Evolutionary conservation across 2,888 invertebrate genomes (phyloP), one percentile per base, ranked within the genome.

Genomic region (Andrena marginata): DNA sequence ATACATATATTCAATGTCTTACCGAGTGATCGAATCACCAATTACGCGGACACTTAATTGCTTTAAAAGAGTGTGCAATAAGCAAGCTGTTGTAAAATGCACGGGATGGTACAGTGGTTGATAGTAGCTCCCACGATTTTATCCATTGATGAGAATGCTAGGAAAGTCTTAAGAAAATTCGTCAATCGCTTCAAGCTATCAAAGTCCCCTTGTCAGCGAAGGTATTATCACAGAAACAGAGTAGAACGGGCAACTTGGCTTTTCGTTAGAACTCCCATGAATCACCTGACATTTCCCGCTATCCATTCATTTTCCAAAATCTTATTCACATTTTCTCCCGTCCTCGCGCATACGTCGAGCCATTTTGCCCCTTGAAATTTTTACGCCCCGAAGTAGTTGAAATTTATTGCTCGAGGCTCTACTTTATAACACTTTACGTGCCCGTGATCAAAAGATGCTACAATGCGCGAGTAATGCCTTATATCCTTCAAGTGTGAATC

Each of bases 321-420:
- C 64, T 64, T 29, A 35, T 64, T 64, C 51, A 13, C 35, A 2
- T 54, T 29, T 26, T 29, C 63, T 49, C 48, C 7, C 56, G 10
- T 56, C 26, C 20, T 6, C 35, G 56, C 26, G 56, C 56, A 42
- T 23, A 16, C 49, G 13, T 49, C 20, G n/a, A 13, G n/a, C 60
- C 29, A 2, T 20, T 49, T 16, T 7, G 42, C 6, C 20, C 2
- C 31, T 7, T 26, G 4, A 13, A 72, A 64, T 54, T 64, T 31
- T 10, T n/a, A n/a, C 4, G 31, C 26, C 23, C 23, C 56, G 23
- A 56, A 54, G 48, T 33, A 54, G 35, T 13, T 72, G 23, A 35
- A 35, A 64, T 64, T 72, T 51, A 72, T 51, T 16, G 23, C 49
- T 16, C 16, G 63, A 13, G 51, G 33, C 51, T 63, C 72, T 7